These are phyloP conservation scores for Sialia sialis DNA, from an alignment of 2,113 vertebrate species.

Conservation along the genomic window DNA sequence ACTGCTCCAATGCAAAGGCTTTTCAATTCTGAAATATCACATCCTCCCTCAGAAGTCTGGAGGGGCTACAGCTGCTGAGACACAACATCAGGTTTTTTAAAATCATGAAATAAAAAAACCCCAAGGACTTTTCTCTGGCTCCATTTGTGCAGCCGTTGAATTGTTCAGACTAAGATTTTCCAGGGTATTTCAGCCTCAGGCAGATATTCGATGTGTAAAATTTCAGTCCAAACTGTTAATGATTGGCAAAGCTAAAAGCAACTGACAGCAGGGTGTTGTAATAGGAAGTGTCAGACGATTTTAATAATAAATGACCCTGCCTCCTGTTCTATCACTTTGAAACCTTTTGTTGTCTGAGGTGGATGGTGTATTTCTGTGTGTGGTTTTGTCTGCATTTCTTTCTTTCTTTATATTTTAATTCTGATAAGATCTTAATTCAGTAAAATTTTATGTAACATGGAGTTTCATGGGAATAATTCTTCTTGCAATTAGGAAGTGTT, in stretches of 20 bases:
- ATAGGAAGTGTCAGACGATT: constrained; percentile 12
- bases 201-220: not conserved
- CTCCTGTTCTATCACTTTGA: not conserved
- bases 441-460: not conserved
- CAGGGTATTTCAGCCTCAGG: constrained; percentile 16
- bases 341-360: not conserved
- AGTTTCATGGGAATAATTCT: not conserved
- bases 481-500: not conserved
- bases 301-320: constrained; percentile 50
- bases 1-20: not conserved
- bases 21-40: not conserved
- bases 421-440: not conserved
- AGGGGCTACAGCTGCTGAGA: not conserved
- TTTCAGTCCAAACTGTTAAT: constrained; percentile 47
- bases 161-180: constrained; percentile 1
- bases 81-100: not conserved
- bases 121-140: not conserved
- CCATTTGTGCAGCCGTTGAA: not conserved
- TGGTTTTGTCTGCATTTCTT: not conserved
- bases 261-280: not conserved
- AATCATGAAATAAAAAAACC: not conserved
- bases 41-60: not conserved
- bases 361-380: not conserved
- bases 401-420: not conserved
- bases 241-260: constrained; percentile 36